Evolutionary conservation across 2,113 vertebrate genomes (phyloP), one percentile per base, ranked within the genome.

Genomic region (Vulpes ferrilata): DNA sequence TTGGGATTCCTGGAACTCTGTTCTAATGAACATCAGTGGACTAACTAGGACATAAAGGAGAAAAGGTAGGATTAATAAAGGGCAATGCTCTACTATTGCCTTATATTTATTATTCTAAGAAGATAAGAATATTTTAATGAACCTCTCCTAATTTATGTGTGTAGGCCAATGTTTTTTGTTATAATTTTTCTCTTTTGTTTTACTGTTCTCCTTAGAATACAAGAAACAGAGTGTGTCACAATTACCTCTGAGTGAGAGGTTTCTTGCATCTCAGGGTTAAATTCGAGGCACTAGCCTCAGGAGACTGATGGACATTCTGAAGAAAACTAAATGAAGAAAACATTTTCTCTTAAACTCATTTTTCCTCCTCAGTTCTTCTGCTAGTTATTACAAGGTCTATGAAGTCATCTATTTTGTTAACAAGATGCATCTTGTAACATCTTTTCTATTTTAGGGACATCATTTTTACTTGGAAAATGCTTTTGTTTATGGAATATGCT

Each of bases 321-420:
- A 96, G 43, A 92, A 90, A 90, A 30, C 23, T 62, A 73, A 92
- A 92, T 93, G 95, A 86, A 43, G 35, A 11, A 38, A 38, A 0
- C 11, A 59, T 82, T 69, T 53, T 78, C 20, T 65, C 30, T 76
- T 62, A 62, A 95, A 88, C 2, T 73, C 35, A 20, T 23, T 85
- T 96, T 80, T 93, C 9, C 23, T 82, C 81, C 19, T 30, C 67
- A 53, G 12, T 35, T 64, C 7, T 59, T 78, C 10, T 32, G 38
- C 23, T 5, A 55, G 2, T 53, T 88, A 64, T 74, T 19, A 48
- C 19, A 84, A 67, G 25, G 7, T 74, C 60, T 89, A 73, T 67
- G 27, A 62, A 74, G 6, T 27, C 64, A 38, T 53, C 30, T 73
- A 55, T 43, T 65, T 85, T 81, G 20, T 67, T 67, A 84, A 13